Percentiles rank a stretch among this genome's conserved stretches.
These are phyloP conservation scores for Aphrophora alni DNA, from an alignment of 2,888 invertebrate genomes.

Conservation along the genomic window DNA sequence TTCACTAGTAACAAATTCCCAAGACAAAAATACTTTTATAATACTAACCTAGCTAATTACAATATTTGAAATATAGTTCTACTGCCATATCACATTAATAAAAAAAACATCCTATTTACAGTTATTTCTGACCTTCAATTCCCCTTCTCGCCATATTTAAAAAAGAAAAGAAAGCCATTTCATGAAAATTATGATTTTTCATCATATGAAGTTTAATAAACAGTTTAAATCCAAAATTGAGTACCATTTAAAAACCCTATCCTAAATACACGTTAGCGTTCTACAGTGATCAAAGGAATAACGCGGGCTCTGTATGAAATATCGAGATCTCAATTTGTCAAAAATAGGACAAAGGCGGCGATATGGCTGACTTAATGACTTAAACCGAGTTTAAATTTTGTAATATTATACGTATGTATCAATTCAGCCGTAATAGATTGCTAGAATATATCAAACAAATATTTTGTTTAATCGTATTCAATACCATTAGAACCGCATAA, in stretches of 20 bases:
- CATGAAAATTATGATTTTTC: background rate
- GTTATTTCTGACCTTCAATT: slow-evolving; percentile 49
- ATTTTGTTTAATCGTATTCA: background rate
- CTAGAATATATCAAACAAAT: background rate
- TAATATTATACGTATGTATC: background rate
- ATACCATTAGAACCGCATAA: slow-evolving; percentile 10
- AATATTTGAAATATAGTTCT: too few relatives aligned
- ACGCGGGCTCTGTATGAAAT: slow-evolving; percentile 24
- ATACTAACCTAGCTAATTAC: too few relatives aligned
- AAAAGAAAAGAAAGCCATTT: slow-evolving; percentile 13
- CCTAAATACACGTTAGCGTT: background rate
- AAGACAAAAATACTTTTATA: too few relatives aligned
- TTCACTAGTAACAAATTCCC: too few relatives aligned
- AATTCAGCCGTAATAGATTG: background rate
- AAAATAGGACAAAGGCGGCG: slow-evolving; percentile 48
- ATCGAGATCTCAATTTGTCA: slow-evolving; percentile 44
- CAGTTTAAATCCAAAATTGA: background rate
- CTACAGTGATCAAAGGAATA: slow-evolving; percentile 17
- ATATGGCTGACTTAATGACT: slow-evolving; percentile 49
- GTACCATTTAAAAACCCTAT: background rate
- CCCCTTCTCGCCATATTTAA: slow-evolving; percentile 50
- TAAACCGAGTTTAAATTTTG: slow-evolving; percentile 43
- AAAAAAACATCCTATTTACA: background rate
- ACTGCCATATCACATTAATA: background rate
- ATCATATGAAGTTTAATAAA: background rate